Base-by-base conservation (phyloP, 1,140 invertebrate genomes). In the Euglossa dilemma region DNA sequence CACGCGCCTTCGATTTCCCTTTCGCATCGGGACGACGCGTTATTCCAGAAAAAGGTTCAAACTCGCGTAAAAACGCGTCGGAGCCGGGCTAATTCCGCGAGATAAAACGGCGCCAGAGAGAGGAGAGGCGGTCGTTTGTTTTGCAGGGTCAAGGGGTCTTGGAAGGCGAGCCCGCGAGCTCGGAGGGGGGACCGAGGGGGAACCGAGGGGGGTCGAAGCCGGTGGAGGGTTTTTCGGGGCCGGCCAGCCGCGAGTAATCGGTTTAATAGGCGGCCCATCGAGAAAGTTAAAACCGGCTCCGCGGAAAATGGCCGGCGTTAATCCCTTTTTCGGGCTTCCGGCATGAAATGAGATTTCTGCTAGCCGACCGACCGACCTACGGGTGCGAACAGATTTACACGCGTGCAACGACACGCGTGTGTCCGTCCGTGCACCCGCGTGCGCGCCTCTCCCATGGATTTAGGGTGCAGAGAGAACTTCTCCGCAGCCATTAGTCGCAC, bases 401-500 rank as follows among this genome's bases (percentile, higher is more conserved):
- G 63, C 70, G 72, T 63, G 45, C n/a, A 5, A 8, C 20, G 50
- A 67, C 43, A 52, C 70, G 78, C 45, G 56, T 69, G 66, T 28
- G 66, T 61, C 2, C 74, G 83, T 56, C 50, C 83, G 88, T 84
- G 87, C 66, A 79, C 90, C 86, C 85, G 89, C 87, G 86, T 85
- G 80, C 88, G 87, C 71, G 80, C 45, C 79, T 83, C 76, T 83
- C 87, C 88, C 91, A 89, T 92, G 92, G 92, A 93, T 92, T 93
- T 93, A 94, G 93, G 92, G 91, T 71, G 90, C 89, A 86, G 90
- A 88, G 88, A 74, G 61, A 93, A 91, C 89, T 92, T 85, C 91
- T 92, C 90, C 86, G 88, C 90, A 85, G 89, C 93, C 93, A 94
- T 94, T 94, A 94, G 90, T 87, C 92, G 88, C 89, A 91, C 90